phyloP scores from a whole-genome alignment of 2,113 vertebrate genomes.

The Hipposideros armiger region DNA sequence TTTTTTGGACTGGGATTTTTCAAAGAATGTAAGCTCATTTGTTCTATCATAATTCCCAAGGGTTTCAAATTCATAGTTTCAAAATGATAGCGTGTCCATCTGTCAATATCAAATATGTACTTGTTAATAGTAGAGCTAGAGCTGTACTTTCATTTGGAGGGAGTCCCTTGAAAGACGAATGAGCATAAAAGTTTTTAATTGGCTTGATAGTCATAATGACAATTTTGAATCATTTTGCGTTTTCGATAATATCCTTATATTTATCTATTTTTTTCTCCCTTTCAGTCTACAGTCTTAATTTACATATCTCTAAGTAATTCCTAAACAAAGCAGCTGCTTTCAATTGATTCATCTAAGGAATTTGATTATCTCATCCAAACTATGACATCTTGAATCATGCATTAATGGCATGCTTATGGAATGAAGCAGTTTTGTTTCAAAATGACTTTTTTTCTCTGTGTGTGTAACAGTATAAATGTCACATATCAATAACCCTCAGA shows the following conservation, averaged over 20 bases:
- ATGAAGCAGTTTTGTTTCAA: slow-evolving; percentile 79
- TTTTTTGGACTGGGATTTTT: slow-evolving; percentile 30
- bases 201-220: not conserved
- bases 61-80: slow-evolving; percentile 49
- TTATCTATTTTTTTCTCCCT: not conserved
- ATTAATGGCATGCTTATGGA: slow-evolving; percentile 77
- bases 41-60: slow-evolving; percentile 41
- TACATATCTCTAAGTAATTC: slow-evolving; percentile 68
- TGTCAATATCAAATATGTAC: not conserved
- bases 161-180: slow-evolving; percentile 53
- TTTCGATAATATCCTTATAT: slow-evolving; percentile 11
- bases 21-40: slow-evolving; percentile 39
- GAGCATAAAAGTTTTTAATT: not conserved
- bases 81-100: slow-evolving; percentile 45
- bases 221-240: slow-evolving; percentile 51
- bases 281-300: slow-evolving; percentile 48
- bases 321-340: slow-evolving; percentile 70
- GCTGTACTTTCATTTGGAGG: not conserved
- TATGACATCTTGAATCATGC: slow-evolving; percentile 77
- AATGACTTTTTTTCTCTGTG: slow-evolving; percentile 56
- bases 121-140: not conserved
- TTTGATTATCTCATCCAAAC: slow-evolving; percentile 78
- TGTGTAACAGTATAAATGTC: slow-evolving; percentile 55
- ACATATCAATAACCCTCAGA: slow-evolving; percentile 39
- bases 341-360: slow-evolving; percentile 76